A percentile compares a stretch with the other conserved stretches of the same genome.
Conservation (phyloP, 2,797 vertebrate species). For the Melanotaenia pygmaea region DNA sequence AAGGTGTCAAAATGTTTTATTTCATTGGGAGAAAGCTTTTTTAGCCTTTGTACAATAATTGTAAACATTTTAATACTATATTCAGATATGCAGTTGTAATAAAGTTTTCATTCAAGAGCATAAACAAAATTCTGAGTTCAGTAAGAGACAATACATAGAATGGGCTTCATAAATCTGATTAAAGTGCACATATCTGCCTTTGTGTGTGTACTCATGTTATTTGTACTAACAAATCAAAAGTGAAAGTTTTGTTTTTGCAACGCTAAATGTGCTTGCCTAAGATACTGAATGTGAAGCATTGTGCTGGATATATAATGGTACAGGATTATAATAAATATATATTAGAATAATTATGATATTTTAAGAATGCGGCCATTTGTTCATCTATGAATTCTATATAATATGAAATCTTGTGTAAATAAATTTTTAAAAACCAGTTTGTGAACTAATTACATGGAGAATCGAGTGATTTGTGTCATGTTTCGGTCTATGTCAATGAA, state of each 20-base stretch:
- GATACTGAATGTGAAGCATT: not conserved
- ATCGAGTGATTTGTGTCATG: not conserved
- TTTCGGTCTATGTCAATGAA: not conserved
- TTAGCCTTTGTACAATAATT: not conserved
- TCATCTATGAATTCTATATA: not conserved
- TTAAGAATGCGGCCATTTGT: too few species aligned
- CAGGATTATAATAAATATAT: not conserved
- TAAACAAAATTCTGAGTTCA: too few species aligned
- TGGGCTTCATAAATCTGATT: not conserved
- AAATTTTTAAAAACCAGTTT: not conserved
- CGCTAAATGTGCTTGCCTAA: not conserved
- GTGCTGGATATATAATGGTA: not conserved
- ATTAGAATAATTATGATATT: too few species aligned
- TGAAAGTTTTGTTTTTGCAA: too few species aligned
- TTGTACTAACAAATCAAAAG: not conserved
- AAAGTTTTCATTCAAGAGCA: too few species aligned
- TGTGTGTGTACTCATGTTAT: not conserved
- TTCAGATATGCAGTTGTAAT: not conserved
- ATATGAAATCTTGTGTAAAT: not conserved
- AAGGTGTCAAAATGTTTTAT: not conserved
- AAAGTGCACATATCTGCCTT: not conserved
- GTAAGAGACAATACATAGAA: not conserved
- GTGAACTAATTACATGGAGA: not conserved
- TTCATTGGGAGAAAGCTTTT: too few species aligned
- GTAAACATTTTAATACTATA: not conserved